Percentiles rank a stretch among this genome's conserved stretches.
phyloP scores from a whole-genome alignment of 2,888 invertebrate genomes.

The Phlogophora meticulosa region DNA sequence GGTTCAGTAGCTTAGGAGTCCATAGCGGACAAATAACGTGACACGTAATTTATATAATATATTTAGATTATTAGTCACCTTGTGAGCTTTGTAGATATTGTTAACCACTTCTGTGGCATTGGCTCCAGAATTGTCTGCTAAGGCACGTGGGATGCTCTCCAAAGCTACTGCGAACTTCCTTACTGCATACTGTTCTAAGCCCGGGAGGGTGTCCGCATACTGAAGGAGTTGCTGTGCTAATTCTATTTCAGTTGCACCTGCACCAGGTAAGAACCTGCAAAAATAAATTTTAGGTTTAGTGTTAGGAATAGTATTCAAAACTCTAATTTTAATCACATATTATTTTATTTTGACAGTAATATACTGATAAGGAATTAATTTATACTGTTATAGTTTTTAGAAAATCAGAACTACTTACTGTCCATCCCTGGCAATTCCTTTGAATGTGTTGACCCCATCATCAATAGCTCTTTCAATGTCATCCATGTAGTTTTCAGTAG shows the following conservation, averaged over 20 bases:
- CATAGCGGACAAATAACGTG: too few species aligned
- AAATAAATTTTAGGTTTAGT: not conserved
- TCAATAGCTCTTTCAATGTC: slow-evolving; percentile 99
- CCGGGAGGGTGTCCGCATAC: slow-evolving; percentile 97
- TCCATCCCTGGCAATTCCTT: slow-evolving; percentile 95
- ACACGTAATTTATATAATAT: too few species aligned
- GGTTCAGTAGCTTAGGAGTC: too few species aligned
- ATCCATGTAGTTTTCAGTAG: slow-evolving; percentile 99
- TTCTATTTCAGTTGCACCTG: slow-evolving; percentile 98
- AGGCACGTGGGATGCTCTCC: slow-evolving; percentile 97
- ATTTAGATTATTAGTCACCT: too few species aligned
- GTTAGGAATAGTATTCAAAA: not conserved
- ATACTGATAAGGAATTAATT: not conserved
- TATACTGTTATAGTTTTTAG: not conserved
- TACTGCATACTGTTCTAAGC: slow-evolving; percentile 99
- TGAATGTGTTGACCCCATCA: slow-evolving; percentile 99
- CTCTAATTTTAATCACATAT: not conserved
- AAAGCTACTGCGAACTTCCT: slow-evolving; percentile 97
- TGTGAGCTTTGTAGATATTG: slow-evolving; percentile 98
- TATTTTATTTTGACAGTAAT: not conserved
- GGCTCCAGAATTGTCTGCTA: slow-evolving; percentile 98
- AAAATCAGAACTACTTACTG: slow-evolving; percentile 76
- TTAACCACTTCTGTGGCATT: slow-evolving; percentile 96
- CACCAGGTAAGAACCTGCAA: slow-evolving; percentile 95
- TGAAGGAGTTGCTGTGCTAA: slow-evolving; percentile 96